Base-by-base conservation (phyloP, 2,113 vertebrate genomes). In the Strix aluco region DNA sequence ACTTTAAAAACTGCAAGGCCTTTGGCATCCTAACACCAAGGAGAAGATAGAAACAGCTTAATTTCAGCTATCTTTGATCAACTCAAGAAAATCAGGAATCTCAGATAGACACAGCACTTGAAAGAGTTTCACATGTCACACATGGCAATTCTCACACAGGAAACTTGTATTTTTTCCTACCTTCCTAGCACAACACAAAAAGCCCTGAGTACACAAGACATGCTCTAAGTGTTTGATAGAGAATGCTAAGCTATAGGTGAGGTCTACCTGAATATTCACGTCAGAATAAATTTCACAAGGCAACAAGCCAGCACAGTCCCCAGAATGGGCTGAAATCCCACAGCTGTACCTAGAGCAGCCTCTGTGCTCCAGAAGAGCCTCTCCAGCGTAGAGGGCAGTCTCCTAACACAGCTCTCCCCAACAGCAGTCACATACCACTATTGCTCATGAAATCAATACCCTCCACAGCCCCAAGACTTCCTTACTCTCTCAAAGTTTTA, bases 231-330 rank as follows among this genome's bases (percentile, higher is more conserved):
- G 11, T 61, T 85, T 59, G 22, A 17, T 4, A 40, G 26, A 74
- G 5, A 52, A 67, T 7, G 11, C 6, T 13, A 40, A 46, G 15
- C n/a, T 26, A 7, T 9, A 54, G 15, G 15, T n/a, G 49, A 46
- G 6, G 3, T 27, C 44, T 79, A 32, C 13, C 14, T 19, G 4
- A 7, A 10, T 7, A 5, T 20, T 55, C 25, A 25, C 4, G 22
- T 2, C 15, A 5, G 11, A 71, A 9, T 21, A 47, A 27, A 23
- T 89, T 62, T 78, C 42, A 73, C 30, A 81, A 77, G 25, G 23
- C 19, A 54, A 13, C 0, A 0, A 1, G 16, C 7, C 80, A 65
- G 11, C 20, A 38, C 22, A 5, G 3, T 22, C 16, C n/a, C 42
- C 47, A 3, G 32, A 15, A 4, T 1, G 5, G 25, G 10, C 52